Percentiles rank a stretch among this genome's conserved stretches.
Conservation (phyloP, 2,797 vertebrate species). For the Tragelaphus eurycerus region DNA sequence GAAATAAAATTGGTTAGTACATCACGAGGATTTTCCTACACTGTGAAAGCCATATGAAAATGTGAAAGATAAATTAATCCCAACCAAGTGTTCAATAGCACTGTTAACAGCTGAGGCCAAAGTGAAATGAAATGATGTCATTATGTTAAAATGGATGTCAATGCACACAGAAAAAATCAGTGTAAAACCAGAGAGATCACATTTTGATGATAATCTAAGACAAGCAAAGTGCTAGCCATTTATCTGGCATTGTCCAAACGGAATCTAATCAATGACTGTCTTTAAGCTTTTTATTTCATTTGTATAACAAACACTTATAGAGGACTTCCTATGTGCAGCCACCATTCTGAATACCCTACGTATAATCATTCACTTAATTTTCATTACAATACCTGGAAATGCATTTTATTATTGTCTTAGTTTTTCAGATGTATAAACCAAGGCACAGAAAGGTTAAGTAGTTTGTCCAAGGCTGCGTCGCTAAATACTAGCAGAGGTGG, state of each 20-base stretch:
- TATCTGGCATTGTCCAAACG: slow-evolving; percentile 67
- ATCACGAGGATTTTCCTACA: background rate
- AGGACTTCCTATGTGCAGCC: background rate
- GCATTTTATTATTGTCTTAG: background rate
- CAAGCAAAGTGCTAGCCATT: slow-evolving; percentile 72
- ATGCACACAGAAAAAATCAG: slow-evolving; percentile 66
- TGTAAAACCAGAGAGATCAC: slow-evolving; percentile 71
- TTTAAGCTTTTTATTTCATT: slow-evolving; percentile 72
- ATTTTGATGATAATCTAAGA: slow-evolving; percentile 74
- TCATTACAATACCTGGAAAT: slow-evolving; percentile 22
- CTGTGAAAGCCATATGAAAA: slow-evolving; percentile 28
- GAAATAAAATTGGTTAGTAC: background rate
- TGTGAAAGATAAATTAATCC: slow-evolving; percentile 71
- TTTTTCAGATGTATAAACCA: slow-evolving; percentile 31
- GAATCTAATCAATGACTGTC: slow-evolving; percentile 70
- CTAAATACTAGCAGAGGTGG: background rate
- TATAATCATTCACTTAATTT: slow-evolving; percentile 49
- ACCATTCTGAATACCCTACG: slow-evolving; percentile 32
- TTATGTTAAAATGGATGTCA: slow-evolving; percentile 76
- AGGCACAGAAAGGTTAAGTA: background rate
- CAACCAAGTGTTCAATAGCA: slow-evolving; percentile 70
- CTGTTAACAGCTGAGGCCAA: slow-evolving; percentile 71
- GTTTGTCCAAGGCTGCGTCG: background rate
- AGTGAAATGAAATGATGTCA: slow-evolving; percentile 75
- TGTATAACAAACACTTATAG: slow-evolving; percentile 48